These are phyloP conservation scores for Anguilla pacifica DNA, from an alignment of 2,797 vertebrate genomes.

Conservation along the genomic window DNA sequence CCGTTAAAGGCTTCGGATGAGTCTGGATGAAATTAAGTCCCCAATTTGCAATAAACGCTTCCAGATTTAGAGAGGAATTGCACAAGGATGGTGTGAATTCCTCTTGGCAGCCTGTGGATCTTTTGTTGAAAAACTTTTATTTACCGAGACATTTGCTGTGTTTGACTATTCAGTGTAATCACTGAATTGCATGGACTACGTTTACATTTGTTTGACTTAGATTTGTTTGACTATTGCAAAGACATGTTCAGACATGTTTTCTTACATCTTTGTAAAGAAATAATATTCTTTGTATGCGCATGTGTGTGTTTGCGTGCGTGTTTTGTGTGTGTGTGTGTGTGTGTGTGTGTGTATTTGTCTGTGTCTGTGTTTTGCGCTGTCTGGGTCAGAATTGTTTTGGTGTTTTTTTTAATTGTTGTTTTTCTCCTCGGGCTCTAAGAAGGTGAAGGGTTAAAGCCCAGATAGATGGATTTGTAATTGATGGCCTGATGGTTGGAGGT, in stretches of 20 bases:
- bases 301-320: background rate
- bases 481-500: background rate
- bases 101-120: background rate
- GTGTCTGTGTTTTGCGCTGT: background rate
- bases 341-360: background rate
- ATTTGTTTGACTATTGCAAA: background rate
- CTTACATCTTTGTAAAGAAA: background rate
- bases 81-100: background rate
- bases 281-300: background rate
- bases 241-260: background rate
- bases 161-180: background rate
- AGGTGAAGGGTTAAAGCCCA: background rate
- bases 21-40: background rate
- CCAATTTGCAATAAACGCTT: background rate
- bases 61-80: background rate
- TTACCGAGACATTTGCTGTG: background rate
- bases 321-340: background rate
- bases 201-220: background rate
- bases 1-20: background rate
- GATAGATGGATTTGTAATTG: slow-evolving; percentile 9
- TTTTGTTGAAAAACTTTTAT: background rate
- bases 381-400: slow-evolving; percentile 9
- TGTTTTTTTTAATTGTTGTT: slow-evolving; percentile 8
- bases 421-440: background rate
- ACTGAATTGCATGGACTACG: background rate